Conservation (phyloP, 2,888 invertebrate genomes). For the Euzetes globulus region DNA sequence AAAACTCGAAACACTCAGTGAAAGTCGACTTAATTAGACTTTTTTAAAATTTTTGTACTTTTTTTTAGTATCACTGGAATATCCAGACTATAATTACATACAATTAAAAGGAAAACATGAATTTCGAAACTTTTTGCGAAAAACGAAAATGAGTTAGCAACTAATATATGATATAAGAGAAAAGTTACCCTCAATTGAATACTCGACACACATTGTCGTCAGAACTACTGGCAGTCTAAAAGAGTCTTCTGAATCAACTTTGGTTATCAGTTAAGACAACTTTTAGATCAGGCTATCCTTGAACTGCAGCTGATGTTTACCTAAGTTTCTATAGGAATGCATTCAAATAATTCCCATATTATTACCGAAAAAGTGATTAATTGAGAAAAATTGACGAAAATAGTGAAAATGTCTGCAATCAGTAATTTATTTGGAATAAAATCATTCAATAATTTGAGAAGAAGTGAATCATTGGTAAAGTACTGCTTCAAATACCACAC, state of each 20-base stretch:
- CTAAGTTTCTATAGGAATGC: neutral
- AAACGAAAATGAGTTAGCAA: no score
- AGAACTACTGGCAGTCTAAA: neutral
- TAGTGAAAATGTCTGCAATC: conserved; percentile 15
- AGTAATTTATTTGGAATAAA: neutral
- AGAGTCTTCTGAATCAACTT: neutral
- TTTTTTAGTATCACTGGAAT: no score
- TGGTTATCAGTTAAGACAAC: neutral
- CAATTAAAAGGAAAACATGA: no score
- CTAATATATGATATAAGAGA: no score
- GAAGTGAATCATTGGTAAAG: neutral
- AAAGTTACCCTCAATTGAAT: no score
- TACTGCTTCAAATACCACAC: conserved; percentile 2
- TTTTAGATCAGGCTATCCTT: conserved; percentile 13
- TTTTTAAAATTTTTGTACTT: no score
- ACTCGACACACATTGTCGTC: no score
- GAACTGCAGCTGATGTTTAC: conserved; percentile 24
- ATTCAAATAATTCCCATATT: neutral
- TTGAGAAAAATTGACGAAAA: neutral
- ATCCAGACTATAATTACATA: no score
- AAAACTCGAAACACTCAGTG: no score
- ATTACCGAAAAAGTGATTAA: neutral
- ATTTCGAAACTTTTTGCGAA: no score
- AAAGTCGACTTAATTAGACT: no score
- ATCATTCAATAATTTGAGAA: neutral